These are phyloP conservation scores for Drosophila putrida DNA, from an alignment of 2,888 invertebrate genomes.

Conservation along the genomic window DNA sequence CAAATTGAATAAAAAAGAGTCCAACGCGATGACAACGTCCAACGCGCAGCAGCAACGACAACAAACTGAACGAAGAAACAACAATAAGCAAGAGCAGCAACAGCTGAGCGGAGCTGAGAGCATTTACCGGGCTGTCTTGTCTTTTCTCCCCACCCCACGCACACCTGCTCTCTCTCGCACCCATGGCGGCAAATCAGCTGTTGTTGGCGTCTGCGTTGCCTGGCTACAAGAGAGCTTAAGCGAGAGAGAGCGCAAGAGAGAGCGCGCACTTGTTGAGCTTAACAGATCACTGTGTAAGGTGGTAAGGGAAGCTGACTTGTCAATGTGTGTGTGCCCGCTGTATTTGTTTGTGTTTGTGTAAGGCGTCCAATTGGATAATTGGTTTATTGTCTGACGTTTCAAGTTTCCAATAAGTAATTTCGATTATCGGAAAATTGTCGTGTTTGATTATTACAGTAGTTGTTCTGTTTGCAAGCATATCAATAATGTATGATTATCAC, in stretches of 20 bases:
- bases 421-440: constrained; percentile 25
- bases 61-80: constrained; percentile 47
- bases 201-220: constrained; percentile 20
- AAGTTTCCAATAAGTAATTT: constrained; percentile 4
- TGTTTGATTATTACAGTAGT: constrained; percentile 1
- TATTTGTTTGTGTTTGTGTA: neutral
- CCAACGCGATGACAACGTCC: constrained; percentile 21
- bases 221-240: neutral
- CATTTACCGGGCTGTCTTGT: constrained; percentile 37
- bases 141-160: neutral
- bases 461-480: constrained; percentile 4
- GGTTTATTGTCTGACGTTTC: neutral
- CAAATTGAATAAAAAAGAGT: constrained; percentile 11
- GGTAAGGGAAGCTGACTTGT: constrained; percentile 1
- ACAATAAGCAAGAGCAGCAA: constrained; percentile 16
- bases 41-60: constrained; percentile 55
- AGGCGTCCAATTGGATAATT: neutral
- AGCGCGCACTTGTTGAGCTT: constrained; percentile 48
- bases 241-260: constrained; percentile 5
- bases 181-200: constrained; percentile 40
- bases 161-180: neutral
- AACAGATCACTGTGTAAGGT: constrained; percentile 28
- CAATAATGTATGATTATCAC: constrained; percentile 15
- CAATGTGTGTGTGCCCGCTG: neutral
- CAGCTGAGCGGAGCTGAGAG: constrained; percentile 49